These are phyloP conservation scores for Thripadectes ignobilis DNA, from an alignment of 2,797 vertebrate genomes.

Conservation along the genomic window DNA sequence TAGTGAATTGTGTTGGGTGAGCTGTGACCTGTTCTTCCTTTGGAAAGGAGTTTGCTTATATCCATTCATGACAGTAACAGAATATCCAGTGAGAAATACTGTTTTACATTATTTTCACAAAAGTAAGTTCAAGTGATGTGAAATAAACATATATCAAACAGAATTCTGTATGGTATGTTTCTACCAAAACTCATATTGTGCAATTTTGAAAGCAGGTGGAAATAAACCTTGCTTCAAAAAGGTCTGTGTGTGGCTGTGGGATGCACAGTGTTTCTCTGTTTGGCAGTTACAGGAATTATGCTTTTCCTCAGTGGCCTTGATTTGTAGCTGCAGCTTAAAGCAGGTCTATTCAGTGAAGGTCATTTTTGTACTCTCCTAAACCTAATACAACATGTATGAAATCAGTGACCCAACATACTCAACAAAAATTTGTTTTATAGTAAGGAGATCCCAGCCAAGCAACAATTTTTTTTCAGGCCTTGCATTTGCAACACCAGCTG, in stretches of 20 bases:
- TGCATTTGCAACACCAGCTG: slow-evolving; percentile 8
- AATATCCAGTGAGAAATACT: background rate
- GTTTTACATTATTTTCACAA: background rate
- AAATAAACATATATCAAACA: background rate
- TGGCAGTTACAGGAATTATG: background rate
- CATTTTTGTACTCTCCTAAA: background rate
- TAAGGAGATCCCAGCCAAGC: background rate
- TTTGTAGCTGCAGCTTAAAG: background rate
- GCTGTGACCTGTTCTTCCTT: background rate
- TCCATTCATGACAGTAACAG: background rate
- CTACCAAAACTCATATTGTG: background rate
- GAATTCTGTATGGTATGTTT: background rate
- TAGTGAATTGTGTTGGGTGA: background rate
- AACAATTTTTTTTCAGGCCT: background rate
- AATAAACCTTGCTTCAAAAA: background rate
- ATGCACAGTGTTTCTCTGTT: background rate
- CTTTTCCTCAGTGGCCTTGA: background rate
- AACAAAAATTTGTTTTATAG: background rate
- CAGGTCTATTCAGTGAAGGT: background rate
- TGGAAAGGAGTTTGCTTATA: background rate
- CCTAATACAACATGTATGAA: background rate
- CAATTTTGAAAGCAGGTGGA: background rate
- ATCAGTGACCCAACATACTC: background rate
- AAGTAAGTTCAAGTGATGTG: background rate
- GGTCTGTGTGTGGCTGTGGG: background rate